These are phyloP conservation scores for Denticeps clupeoides DNA, from an alignment of 2,797 vertebrate species.

Conservation along the genomic window DNA sequence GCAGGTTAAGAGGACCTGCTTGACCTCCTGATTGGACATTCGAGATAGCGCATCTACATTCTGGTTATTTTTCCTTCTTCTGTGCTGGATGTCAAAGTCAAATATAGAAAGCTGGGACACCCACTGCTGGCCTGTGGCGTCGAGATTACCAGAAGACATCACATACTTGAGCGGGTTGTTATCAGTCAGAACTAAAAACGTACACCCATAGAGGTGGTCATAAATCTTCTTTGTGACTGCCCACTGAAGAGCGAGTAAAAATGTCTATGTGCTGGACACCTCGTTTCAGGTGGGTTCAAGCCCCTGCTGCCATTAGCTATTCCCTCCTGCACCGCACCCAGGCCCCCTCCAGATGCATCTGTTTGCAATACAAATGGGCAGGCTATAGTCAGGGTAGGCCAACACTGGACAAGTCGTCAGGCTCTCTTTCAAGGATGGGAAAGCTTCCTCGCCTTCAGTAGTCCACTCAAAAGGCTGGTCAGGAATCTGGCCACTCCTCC, in stretches of 20 bases:
- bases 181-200: slow-evolving; percentile 18
- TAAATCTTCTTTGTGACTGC: slow-evolving; percentile 13
- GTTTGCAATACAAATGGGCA: slow-evolving; percentile 30
- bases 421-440: slow-evolving; percentile 16
- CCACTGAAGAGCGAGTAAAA: slow-evolving; percentile 17
- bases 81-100: slow-evolving; percentile 25
- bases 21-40: slow-evolving; percentile 15
- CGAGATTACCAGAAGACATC: slow-evolving; percentile 19
- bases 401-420: slow-evolving; percentile 19
- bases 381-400: slow-evolving; percentile 26
- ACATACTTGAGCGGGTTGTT: slow-evolving; percentile 32
- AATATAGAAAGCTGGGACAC: slow-evolving; percentile 10
- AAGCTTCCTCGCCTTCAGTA: slow-evolving; percentile 14
- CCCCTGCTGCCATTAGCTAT: slow-evolving; percentile 24
- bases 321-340: slow-evolving; percentile 23
- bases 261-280: slow-evolving; percentile 23
- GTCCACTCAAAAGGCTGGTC: slow-evolving; percentile 14
- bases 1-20: neutral
- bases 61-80: slow-evolving; percentile 7
- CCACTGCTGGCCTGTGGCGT: slow-evolving; percentile 23
- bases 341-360: slow-evolving; percentile 22
- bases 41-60: slow-evolving; percentile 19
- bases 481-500: neutral
- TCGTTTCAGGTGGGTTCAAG: slow-evolving; percentile 20
- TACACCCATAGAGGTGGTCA: slow-evolving; percentile 21